Base-by-base conservation (phyloP, 2,797 vertebrate genomes). In the Gymnodraco acuticeps region DNA sequence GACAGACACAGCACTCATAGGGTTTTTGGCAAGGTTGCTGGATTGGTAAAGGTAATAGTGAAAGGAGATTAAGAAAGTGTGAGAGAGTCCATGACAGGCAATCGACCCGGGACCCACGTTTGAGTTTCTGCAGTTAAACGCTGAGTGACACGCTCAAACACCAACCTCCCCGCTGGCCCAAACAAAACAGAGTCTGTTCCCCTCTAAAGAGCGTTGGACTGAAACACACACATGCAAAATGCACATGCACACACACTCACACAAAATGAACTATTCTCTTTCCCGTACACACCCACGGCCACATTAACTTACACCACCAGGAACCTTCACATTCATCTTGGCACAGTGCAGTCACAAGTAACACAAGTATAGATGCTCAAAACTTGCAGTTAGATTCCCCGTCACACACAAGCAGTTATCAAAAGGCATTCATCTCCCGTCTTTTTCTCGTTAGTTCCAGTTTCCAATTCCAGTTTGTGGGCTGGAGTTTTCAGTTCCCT, bases 111-210 rank as follows among this genome's bases (percentile, higher is more conserved):
- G 73, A 74, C 80, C 82, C 72, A 67, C 16, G 58, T 70, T 87
- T 82, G 59, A 81, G 77, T 74, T 83, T 56, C 87, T 68, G 82
- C 61, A 61, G 80, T 75, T 84, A 54, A 66, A 71, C 9, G 81
- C 68, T 91, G 91, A 93, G 88, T 91, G 91, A 94, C 91, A 86
- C 75, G 72, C 75, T 90, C 78, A 68, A 83, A 88, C 84, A 58
- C 68, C 55, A 54, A 83, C 74, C 17, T 81, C 72, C 58, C 69
- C 16, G 41, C 79, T 14, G 33, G 55, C 62, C 73, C 64, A 75
- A 88, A 93, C 91, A 93, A 92, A 89, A 92, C 82, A 45, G 54
- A 41, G 51, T 83, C 87, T 94, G 91, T 95, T 93, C 84, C 45
- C 33, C 59, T 62, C 56, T 5, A 10, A 54, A n/a, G 51, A 15